These are phyloP conservation scores for Triplophysa yarkandensis DNA, from an alignment of 2,797 vertebrate species.

Conservation along the genomic window DNA sequence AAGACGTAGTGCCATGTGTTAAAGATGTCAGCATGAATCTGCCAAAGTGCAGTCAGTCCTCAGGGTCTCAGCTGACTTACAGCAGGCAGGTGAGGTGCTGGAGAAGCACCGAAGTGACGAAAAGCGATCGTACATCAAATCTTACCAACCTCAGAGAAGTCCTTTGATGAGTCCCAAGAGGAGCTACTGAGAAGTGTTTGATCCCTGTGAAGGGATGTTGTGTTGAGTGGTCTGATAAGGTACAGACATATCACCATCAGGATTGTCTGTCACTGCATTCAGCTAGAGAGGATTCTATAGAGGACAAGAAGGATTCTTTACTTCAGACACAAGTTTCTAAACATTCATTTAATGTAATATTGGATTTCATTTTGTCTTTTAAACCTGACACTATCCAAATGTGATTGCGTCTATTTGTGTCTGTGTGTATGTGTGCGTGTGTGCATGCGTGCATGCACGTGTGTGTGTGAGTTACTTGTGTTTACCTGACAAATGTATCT, in stretches of 20 bases:
- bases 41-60: constrained; percentile 11
- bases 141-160: not conserved
- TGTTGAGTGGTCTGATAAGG: constrained; percentile 33
- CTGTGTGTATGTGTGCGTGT: not conserved
- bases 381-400: constrained; percentile 24
- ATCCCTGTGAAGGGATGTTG: not conserved
- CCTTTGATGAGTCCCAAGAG: constrained; percentile 3
- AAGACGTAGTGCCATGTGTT: constrained; percentile 13
- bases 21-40: constrained; percentile 49
- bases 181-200: not conserved
- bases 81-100: not conserved
- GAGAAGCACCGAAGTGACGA: not conserved
- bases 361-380: constrained; percentile 18
- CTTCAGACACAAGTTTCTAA: not conserved
- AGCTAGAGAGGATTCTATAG: not conserved
- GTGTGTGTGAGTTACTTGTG: no score
- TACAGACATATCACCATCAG: constrained; percentile 1
- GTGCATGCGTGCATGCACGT: constrained; percentile 7
- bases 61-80: constrained; percentile 23
- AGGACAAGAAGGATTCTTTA: not conserved
- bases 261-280: not conserved
- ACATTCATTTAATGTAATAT: not conserved
- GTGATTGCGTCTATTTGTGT: constrained; percentile 6
- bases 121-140: constrained; percentile 4
- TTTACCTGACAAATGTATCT: no score